A percentile compares a stretch with the other conserved stretches of the same genome.
These are phyloP conservation scores for Drosophila persimilis DNA, from an alignment of 1,140 invertebrate species.

Conservation along the genomic window DNA sequence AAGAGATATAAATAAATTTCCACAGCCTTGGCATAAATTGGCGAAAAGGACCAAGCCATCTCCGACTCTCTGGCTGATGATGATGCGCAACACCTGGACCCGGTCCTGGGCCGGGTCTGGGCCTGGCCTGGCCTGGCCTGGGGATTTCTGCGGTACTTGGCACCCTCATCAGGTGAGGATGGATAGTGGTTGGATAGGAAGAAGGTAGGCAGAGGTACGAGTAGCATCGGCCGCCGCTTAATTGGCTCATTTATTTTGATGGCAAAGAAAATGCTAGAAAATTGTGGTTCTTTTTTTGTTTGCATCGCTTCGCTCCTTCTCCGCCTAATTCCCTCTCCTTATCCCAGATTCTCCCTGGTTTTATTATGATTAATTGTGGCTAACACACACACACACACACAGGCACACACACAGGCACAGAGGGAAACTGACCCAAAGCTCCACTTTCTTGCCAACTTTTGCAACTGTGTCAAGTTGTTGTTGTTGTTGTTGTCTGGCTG, in stretches of 20 bases:
- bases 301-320: constrained; percentile 8
- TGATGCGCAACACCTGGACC: constrained; percentile 67
- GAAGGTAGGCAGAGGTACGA: neutral
- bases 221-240: constrained; percentile 50
- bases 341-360: constrained; percentile 47
- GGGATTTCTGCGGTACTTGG: constrained; percentile 27
- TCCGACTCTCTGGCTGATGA: constrained; percentile 35
- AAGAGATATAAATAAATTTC: constrained; percentile 64
- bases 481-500: constrained; percentile 39
- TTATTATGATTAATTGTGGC: constrained; percentile 79
- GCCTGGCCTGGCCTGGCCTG: constrained; percentile 1
- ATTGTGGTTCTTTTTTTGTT: constrained; percentile 52
- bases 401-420: neutral
- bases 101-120: neutral
- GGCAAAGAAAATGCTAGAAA: constrained; percentile 75
- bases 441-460: constrained; percentile 73
- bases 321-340: constrained; percentile 15
- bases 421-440: constrained; percentile 63
- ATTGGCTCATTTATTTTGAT: constrained; percentile 81
- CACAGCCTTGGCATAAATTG: constrained; percentile 45
- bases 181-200: constrained; percentile 1
- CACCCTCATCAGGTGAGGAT: constrained; percentile 61
- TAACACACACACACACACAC: constrained; percentile 37
- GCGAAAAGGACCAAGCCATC: constrained; percentile 10
- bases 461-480: constrained; percentile 70